These are phyloP conservation scores for Oreonectes daqikongensis DNA, from an alignment of 2,797 vertebrate genomes.

Conservation along the genomic window DNA sequence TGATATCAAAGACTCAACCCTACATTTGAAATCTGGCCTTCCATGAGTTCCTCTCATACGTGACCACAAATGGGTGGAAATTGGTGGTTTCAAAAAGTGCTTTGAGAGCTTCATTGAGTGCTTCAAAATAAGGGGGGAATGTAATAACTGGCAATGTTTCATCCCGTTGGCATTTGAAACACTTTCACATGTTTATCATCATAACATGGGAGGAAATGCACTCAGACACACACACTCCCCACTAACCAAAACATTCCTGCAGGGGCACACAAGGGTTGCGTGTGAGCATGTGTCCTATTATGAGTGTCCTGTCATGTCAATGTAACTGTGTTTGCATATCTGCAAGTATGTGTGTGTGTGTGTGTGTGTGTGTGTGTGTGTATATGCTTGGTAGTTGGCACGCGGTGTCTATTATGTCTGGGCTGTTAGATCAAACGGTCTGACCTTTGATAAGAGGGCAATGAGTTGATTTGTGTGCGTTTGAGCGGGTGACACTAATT, in stretches of 20 bases:
- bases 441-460: conserved; percentile 64
- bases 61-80: neutral
- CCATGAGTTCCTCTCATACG: neutral
- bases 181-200: conserved; percentile 43
- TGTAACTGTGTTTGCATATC: conserved; percentile 25
- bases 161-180: conserved; percentile 31
- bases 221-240: conserved; percentile 32
- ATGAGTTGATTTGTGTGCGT: conserved; percentile 46
- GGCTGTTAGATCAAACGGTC: conserved; percentile 47
- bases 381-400: conserved; percentile 18
- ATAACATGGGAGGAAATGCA: conserved; percentile 37
- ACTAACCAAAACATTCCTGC: conserved; percentile 44
- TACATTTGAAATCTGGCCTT: neutral
- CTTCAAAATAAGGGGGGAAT: neutral
- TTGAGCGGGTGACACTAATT: conserved; percentile 50
- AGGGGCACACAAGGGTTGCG: conserved; percentile 18
- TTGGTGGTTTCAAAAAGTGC: neutral
- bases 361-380: conserved; percentile 27
- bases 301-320: conserved; percentile 26
- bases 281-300: conserved; percentile 27
- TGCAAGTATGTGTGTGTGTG: conserved; percentile 19
- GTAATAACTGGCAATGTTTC: neutral
- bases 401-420: conserved; percentile 47
- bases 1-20: conserved; percentile 14
- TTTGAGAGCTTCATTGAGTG: neutral